Evolutionary conservation across 1,140 invertebrate species (phyloP), one percentile per base, ranked within the genome.

Genomic region (Drosophila teissieri): DNA sequence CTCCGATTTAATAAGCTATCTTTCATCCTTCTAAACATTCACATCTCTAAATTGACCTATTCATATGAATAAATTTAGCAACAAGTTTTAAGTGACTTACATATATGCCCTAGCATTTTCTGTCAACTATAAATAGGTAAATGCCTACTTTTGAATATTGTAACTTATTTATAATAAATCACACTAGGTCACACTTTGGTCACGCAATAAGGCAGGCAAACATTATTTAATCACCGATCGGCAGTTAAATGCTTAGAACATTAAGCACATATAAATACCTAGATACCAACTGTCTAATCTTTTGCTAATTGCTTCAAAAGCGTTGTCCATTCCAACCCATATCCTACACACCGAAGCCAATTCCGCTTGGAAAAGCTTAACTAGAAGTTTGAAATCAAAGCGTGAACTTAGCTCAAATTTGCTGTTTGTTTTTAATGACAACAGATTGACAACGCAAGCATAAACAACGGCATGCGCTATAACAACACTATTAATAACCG

Each of bases 371-470:
- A n/a, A n/a, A n/a, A n/a, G 14, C 19, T 4, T 17, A 46, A 46
- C 54, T 12, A 19, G 12, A 17, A 4, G 17, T 37, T 49, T 42
- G 27, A 54, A 79, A 63, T 42, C 56, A 78, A 83, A 46, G 72
- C 65, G 49, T 44, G 40, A 67, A 81, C 36, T 82, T 74, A 60
- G 48, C 34, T 54, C 64, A 73, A 67, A 72, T 75, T 63, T 45
- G 42, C 58, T 85, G 83, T 88, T 88, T 89, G 83, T 83, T 83
- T 86, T 86, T 83, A 83, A 79, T 86, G 83, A 86, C 83, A 86
- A 83, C 78, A 64, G 67, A 86, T 83, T 86, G 83, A 86, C 83
- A 86, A 86, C 73, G 77, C 75, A 39, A 64, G 73, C 49, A 46
- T 39, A 40, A 65, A 73, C 61, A 75, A 55, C 24, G 27, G 37